Percentiles rank a stretch among this genome's conserved stretches.
Evolutionary conservation across 2,888 invertebrate genomes (phyloP).

Genomic region (Trichacis sp.): DNA sequence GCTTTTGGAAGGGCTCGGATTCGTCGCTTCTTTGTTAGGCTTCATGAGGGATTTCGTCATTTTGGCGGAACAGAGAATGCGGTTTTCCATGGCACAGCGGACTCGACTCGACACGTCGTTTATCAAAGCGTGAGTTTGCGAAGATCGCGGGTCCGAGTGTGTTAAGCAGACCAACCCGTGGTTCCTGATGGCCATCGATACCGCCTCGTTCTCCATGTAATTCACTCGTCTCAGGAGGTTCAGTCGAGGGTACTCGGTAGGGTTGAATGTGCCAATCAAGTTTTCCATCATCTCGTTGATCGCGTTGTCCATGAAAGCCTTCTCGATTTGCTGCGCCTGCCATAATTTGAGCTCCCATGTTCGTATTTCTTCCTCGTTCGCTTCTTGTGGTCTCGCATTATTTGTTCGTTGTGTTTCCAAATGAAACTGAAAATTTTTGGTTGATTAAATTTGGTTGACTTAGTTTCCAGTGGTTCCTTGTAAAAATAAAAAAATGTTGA

Average conservation of each 20-base stretch:
- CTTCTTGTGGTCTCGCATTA: conserved; percentile 37
- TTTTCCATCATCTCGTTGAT: conserved; percentile 78
- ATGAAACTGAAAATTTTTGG: too few relatives aligned
- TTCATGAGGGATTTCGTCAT: neutral
- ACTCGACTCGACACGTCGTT: conserved; percentile 8
- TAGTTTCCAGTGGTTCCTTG: neutral
- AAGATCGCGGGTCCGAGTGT: conserved; percentile 23
- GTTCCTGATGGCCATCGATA: conserved; percentile 80
- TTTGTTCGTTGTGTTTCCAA: conserved; percentile 9
- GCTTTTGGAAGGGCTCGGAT: conserved; percentile 26
- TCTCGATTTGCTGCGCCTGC: conserved; percentile 78
- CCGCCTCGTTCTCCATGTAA: conserved; percentile 78
- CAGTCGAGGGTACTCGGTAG: neutral
- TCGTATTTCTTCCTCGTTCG: conserved; percentile 53
- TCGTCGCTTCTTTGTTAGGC: neutral
- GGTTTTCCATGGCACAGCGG: neutral
- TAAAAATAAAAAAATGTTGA: too few relatives aligned
- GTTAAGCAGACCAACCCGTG: conserved; percentile 72
- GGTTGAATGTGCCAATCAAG: conserved; percentile 32
- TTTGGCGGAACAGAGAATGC: neutral
- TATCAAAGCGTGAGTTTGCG: conserved; percentile 42
- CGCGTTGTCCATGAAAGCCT: conserved; percentile 78
- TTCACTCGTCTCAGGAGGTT: conserved; percentile 67
- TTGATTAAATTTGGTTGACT: too few relatives aligned
- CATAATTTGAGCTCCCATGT: conserved; percentile 70